Conservation (phyloP, 2,113 vertebrate species). For the Pangasianodon gigas region DNA sequence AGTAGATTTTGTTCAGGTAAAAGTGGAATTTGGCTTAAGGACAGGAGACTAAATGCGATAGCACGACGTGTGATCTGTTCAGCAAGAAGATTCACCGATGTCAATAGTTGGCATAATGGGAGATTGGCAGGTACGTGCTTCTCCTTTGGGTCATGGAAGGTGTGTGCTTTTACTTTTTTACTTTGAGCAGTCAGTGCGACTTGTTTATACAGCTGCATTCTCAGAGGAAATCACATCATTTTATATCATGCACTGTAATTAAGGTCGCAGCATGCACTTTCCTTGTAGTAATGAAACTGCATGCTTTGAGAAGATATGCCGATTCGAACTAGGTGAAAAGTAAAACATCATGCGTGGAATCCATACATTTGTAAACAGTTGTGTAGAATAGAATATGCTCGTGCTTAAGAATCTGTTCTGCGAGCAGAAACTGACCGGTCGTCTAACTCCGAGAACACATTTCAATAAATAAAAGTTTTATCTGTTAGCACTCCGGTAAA, state of each 20-base stretch:
- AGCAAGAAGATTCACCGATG: constrained; percentile 77
- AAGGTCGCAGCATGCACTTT: background rate
- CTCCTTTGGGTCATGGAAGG: constrained; percentile 64
- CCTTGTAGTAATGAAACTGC: background rate
- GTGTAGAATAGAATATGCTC: background rate
- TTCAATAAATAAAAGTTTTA: background rate
- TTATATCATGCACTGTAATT: background rate
- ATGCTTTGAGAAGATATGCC: background rate
- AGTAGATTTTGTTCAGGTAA: constrained; percentile 86
- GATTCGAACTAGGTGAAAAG: background rate
- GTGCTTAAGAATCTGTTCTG: background rate
- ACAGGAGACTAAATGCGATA: constrained; percentile 77
- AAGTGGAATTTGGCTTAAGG: constrained; percentile 81
- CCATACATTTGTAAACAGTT: background rate
- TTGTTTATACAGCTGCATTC: background rate
- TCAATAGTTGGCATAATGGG: constrained; percentile 94
- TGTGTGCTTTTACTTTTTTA: constrained; percentile 31
- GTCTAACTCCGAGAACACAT: background rate
- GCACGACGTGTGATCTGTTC: constrained; percentile 75
- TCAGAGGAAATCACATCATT: background rate
- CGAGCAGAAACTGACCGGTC: background rate
- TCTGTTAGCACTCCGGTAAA: background rate
- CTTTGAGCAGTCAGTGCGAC: background rate
- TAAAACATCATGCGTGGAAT: background rate
- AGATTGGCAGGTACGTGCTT: constrained; percentile 91